A percentile compares a stretch with the other conserved stretches of the same genome.
Conservation (phyloP, 2,888 invertebrate genomes). For the Macrosiphum euphorbiae region DNA sequence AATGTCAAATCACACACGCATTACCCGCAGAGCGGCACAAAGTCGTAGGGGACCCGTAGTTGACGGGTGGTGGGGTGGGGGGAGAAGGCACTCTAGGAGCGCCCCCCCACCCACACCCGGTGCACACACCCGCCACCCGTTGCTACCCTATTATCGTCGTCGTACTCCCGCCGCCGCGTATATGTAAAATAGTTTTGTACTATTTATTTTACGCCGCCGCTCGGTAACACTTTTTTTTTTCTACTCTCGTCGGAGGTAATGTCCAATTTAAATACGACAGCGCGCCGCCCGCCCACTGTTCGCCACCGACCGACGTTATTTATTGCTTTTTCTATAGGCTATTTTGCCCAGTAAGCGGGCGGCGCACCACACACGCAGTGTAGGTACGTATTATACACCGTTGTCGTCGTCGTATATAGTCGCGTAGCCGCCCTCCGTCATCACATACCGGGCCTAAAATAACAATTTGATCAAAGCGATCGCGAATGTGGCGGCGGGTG, state of each 20-base stretch:
- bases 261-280: conserved; percentile 65
- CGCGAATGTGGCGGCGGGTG: background rate
- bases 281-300: background rate
- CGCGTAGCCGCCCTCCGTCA: background rate
- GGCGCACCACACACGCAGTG: background rate
- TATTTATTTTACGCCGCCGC: conserved; percentile 51
- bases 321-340: conserved; percentile 59
- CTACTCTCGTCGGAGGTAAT: conserved; percentile 51
- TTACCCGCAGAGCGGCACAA: conserved; percentile 40
- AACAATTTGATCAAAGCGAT: conserved; percentile 56
- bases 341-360: conserved; percentile 38
- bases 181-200: conserved; percentile 63
- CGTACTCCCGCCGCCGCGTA: background rate
- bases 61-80: background rate
- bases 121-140: background rate
- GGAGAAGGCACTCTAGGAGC: background rate
- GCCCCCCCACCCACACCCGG: background rate
- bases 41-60: background rate
- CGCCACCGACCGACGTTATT: conserved; percentile 48
- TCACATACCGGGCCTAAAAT: conserved; percentile 21
- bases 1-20: conserved; percentile 55
- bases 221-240: conserved; percentile 34
- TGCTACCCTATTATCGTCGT: background rate
- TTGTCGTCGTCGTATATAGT: background rate
- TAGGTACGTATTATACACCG: background rate